Conservation (phyloP, 2,797 vertebrate species). For the Erithacus rubecula region DNA sequence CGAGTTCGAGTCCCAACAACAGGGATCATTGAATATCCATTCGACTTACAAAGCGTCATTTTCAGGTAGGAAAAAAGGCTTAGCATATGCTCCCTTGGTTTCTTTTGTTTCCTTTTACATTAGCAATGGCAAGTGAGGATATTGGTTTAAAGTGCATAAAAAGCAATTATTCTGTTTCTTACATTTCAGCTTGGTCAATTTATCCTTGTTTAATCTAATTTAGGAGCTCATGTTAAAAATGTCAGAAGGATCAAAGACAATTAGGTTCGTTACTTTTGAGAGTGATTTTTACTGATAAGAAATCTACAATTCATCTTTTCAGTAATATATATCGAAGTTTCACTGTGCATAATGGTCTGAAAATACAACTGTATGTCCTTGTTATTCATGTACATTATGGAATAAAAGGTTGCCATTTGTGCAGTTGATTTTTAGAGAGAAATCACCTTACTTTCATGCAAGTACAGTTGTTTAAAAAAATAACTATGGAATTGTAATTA, state of each 20-base stretch:
- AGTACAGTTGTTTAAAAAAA: not conserved
- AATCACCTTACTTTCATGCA: not conserved
- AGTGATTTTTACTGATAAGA: not conserved
- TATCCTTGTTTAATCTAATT: not conserved
- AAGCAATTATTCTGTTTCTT: not conserved
- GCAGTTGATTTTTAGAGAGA: not conserved
- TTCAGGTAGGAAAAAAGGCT: conserved; percentile 74
- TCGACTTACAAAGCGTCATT: conserved; percentile 83
- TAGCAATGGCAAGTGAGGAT: not conserved
- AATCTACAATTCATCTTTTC: not conserved
- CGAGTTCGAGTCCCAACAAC: conserved; percentile 84
- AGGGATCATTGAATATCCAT: conserved; percentile 84
- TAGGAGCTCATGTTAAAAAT: not conserved
- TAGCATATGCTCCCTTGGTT: not conserved
- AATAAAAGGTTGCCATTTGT: not conserved
- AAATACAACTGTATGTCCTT: not conserved
- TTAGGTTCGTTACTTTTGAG: not conserved
- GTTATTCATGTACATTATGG: not conserved
- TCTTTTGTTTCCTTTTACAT: not conserved
- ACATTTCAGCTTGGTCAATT: not conserved
- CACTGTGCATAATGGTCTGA: not conserved
- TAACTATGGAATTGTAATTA: not conserved
- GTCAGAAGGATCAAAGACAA: not conserved
- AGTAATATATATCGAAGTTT: not conserved
- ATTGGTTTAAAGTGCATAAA: not conserved